Conservation (phyloP, 2,797 vertebrate species). For the Scleropages formosus region DNA sequence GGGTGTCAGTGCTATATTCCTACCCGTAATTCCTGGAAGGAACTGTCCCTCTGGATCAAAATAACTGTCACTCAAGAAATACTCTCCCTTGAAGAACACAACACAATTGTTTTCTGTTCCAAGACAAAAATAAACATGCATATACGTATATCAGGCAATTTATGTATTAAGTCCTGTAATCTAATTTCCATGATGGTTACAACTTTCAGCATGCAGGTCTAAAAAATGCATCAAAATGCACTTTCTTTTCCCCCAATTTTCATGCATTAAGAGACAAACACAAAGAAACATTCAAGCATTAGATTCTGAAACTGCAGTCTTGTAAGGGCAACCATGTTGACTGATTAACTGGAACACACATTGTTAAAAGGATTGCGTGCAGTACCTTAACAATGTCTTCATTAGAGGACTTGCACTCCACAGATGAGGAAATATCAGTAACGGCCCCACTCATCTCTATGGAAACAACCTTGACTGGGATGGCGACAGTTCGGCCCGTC, state of each 20-base stretch:
- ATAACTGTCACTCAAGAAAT: background rate
- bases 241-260: background rate
- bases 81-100: too few species aligned
- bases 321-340: background rate
- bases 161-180: background rate
- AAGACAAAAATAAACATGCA: too few species aligned
- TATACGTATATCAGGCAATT: too few species aligned
- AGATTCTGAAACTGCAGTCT: background rate
- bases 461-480: constrained; percentile 94
- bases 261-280: background rate
- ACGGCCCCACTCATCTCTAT: constrained; percentile 85
- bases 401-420: constrained; percentile 91
- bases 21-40: background rate
- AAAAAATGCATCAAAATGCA: too few species aligned
- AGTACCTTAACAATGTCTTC: constrained; percentile 95
- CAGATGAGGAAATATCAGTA: constrained; percentile 81
- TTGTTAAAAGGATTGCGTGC: constrained; percentile 14
- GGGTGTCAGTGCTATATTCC: background rate
- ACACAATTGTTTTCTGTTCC: too few species aligned
- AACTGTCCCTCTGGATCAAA: background rate
- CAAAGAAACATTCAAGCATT: background rate
- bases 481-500: constrained; percentile 91
- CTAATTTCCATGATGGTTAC: background rate
- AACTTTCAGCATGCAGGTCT: too few species aligned
- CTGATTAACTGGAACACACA: background rate